Base-by-base conservation (phyloP, 2,888 invertebrate species). In the Beris morrisii region DNA sequence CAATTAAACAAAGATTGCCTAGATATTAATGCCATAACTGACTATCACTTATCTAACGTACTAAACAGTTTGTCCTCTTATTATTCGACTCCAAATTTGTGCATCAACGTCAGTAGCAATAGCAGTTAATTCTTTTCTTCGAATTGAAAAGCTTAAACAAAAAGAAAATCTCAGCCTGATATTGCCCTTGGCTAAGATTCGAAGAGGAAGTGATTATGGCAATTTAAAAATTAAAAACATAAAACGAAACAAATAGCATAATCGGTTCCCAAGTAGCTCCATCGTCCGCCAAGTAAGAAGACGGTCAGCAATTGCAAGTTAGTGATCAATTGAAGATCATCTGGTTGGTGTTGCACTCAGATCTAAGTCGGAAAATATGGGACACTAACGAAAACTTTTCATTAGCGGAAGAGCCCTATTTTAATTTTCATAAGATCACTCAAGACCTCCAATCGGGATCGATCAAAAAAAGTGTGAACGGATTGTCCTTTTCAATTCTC, bases 181-280 rank as follows among this genome's bases (percentile, higher is more conserved):
- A 28, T 13, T 48, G 38, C 38, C 5, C 5, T 38, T 38, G 5
- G 5, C 5, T 12, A 52, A 53, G 31, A 55, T 55, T 44, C 15
- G 65, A 38, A 43, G 28, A 61, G 67, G 67, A 67, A 67, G 58
- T 50, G 45, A 58, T 67, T 67, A 67, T 50, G 65, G 48, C 65
- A 67, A 67, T 67, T 67, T 56, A 50, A 50, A 4, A 12, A 45
- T 11, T 50, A 46, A 2, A 13, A 13, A n/a, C 48, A 31, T 13
- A 13, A 50, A 30, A 61, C 28, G 28, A n/a, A 12, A n/a, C 52
- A 30, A 57, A 44, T 44, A 56, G 22, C 56, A 56, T 56, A 56
- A 56, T 56, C 13, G 44, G 11, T 22, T 43, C 12, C 56, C 38
- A 44, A 22, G 22, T 52, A 52, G 52, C 4, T 48, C 48, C 48